Evolutionary conservation across 2,113 vertebrate species (phyloP).

Genomic region (Ia io): DNA sequence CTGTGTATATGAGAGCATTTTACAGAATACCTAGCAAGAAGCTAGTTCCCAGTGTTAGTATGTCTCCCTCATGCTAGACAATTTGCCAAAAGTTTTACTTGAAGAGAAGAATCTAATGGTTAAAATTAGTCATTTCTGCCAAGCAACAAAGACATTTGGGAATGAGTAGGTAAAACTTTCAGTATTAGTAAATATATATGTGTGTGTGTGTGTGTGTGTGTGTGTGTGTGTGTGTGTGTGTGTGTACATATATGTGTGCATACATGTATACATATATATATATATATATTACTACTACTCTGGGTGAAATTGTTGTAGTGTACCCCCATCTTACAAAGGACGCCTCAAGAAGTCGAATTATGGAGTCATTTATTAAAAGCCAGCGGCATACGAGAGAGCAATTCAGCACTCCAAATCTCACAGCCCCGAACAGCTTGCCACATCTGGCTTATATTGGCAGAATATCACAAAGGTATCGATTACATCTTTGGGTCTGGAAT

Average conservation of each 20-base stretch:
- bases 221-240: too few species aligned
- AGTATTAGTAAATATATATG: background rate
- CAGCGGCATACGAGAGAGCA: too few species aligned
- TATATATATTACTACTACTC: background rate
- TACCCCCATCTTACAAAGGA: too few species aligned
- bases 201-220: too few species aligned
- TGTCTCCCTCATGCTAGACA: background rate
- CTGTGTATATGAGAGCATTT: background rate
- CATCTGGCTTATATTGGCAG: too few species aligned
- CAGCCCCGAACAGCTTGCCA: too few species aligned
- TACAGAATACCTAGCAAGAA: background rate
- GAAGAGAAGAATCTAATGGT: background rate
- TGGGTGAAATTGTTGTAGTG: background rate
- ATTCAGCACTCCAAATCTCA: too few species aligned
- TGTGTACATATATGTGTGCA: too few species aligned
- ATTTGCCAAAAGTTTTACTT: slow-evolving; percentile 14
- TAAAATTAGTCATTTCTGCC: background rate
- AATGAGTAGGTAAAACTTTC: background rate
- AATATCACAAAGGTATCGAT: too few species aligned
- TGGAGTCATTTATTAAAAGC: too few species aligned
- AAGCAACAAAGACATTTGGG: background rate
- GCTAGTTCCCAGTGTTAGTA: background rate
- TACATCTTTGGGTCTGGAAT: too few species aligned
- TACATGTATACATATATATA: background rate
- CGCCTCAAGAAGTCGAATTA: too few species aligned